Evolutionary conservation across 2,888 invertebrate species (phyloP).

Genomic region (Aphodius sticticus): DNA sequence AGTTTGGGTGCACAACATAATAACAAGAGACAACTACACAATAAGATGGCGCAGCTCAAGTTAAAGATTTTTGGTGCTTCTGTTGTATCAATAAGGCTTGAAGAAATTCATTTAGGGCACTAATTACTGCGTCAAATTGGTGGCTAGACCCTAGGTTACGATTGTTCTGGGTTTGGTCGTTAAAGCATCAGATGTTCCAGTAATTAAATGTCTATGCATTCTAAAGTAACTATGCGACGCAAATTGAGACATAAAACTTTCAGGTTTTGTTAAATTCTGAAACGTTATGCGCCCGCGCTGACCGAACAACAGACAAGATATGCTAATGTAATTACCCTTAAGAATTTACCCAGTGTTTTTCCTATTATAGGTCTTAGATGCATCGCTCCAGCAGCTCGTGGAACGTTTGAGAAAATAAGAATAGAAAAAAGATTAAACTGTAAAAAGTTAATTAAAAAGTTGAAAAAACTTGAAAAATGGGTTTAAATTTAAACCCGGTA

Average conservation of each 20-base stretch:
- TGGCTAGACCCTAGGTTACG: background rate
- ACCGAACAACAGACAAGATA: background rate
- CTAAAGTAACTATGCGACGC: background rate
- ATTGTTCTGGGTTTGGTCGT: background rate
- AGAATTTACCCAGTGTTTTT: background rate
- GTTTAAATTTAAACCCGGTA: background rate
- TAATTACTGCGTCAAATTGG: background rate
- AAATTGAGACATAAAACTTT: background rate
- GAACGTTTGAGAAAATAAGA: background rate
- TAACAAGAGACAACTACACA: too few relatives aligned
- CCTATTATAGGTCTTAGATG: background rate
- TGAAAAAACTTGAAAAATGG: background rate
- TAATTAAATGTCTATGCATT: background rate
- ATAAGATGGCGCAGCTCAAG: too few relatives aligned
- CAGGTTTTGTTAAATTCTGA: background rate
- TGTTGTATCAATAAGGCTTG: too few relatives aligned
- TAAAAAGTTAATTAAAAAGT: background rate
- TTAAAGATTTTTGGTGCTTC: too few relatives aligned
- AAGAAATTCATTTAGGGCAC: background rate
- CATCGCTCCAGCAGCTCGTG: background rate
- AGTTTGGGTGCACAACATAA: too few relatives aligned
- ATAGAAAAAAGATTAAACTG: background rate
- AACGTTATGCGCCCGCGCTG: too few relatives aligned
- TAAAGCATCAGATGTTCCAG: background rate
- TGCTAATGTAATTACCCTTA: background rate